Conservation (phyloP, 2,113 vertebrate genomes). For the Geothlypis trichas region DNA sequence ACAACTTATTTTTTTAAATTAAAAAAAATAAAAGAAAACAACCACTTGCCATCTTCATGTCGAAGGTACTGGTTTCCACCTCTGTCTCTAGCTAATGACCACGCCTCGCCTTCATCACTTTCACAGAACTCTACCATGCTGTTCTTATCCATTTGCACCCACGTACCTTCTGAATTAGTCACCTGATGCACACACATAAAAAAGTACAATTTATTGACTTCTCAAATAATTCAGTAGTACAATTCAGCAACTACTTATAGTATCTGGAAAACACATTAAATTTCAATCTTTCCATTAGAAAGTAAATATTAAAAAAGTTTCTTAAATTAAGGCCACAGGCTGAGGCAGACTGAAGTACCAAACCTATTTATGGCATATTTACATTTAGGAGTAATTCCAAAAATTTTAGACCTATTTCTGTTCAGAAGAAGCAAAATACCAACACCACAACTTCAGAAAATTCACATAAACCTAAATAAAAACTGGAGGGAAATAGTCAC, state of each 20-base stretch:
- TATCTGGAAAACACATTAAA: constrained; percentile 31
- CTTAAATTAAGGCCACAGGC: constrained; percentile 77
- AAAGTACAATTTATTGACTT: constrained; percentile 68
- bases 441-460: not conserved
- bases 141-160: constrained; percentile 99
- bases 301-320: constrained; percentile 22
- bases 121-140: constrained; percentile 99
- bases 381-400: not conserved
- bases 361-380: not conserved
- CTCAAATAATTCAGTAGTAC: constrained; percentile 6
- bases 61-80: constrained; percentile 97
- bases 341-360: constrained; percentile 63
- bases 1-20: not conserved
- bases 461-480: constrained; percentile 5
- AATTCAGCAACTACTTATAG: constrained; percentile 52
- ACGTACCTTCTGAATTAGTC: constrained; percentile 94
- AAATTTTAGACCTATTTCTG: not conserved
- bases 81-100: constrained; percentile 96
- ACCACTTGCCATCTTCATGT: constrained; percentile 92
- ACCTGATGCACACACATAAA: constrained; percentile 87
- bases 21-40: constrained; percentile 43
- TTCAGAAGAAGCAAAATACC: not conserved
- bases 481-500: not conserved
- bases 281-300: constrained; percentile 4
- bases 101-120: constrained; percentile 97